These are phyloP conservation scores for Hyles vespertilio DNA, from an alignment of 1,140 invertebrate species.

Conservation along the genomic window DNA sequence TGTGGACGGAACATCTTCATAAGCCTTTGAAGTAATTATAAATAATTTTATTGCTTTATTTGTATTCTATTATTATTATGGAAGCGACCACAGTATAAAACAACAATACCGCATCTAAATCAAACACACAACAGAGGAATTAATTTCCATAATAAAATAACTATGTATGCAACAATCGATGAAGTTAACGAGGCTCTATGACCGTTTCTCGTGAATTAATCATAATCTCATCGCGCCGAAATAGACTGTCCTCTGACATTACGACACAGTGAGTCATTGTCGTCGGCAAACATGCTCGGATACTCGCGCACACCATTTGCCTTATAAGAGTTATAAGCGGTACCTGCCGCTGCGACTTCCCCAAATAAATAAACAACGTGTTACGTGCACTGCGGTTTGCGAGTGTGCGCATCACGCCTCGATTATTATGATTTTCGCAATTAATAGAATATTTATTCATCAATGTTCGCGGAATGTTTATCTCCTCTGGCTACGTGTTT, in stretches of 20 bases:
- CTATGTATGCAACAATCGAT: conserved; percentile 9
- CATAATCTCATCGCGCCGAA: conserved; percentile 67
- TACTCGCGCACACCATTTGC: conserved; percentile 42
- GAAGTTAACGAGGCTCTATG: conserved; percentile 27
- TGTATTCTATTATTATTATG: neutral
- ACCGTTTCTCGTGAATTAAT: conserved; percentile 57
- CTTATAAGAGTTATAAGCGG: conserved; percentile 37
- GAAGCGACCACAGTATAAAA: neutral
- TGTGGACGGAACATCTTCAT: too few species aligned
- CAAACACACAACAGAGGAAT: too few species aligned
- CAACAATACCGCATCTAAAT: too few species aligned
- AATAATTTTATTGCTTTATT: neutral
- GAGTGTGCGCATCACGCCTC: conserved; percentile 24
- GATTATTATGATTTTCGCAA: conserved; percentile 34
- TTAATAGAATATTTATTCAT: conserved; percentile 39
- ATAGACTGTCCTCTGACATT: conserved; percentile 63
- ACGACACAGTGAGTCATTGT: conserved; percentile 63
- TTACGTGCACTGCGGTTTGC: conserved; percentile 48
- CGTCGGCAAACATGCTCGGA: conserved; percentile 38
- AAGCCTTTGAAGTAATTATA: neutral
- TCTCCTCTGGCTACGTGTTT: neutral
- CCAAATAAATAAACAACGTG: conserved; percentile 52
- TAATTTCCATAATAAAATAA: conserved; percentile 2
- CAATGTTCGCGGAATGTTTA: conserved; percentile 35
- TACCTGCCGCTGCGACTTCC: conserved; percentile 38